A percentile compares a stretch with the other conserved stretches of the same genome.
phyloP scores from a whole-genome alignment of 2,888 invertebrate genomes.

The Drosophila falleni region DNA sequence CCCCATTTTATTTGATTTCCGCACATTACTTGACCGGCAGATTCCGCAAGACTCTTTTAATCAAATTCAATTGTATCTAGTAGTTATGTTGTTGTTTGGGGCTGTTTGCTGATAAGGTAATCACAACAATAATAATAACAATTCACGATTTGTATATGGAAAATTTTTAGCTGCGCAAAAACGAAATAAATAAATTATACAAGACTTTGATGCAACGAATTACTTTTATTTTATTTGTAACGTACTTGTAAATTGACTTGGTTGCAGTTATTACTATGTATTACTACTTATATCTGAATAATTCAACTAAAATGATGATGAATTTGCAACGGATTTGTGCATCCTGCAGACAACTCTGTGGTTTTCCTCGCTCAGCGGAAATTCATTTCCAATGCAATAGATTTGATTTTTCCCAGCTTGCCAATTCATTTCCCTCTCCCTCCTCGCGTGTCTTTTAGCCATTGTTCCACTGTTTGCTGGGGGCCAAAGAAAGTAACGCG shows the following conservation, averaged over 20 bases:
- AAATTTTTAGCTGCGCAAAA: conserved; percentile 64
- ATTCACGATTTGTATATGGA: conserved; percentile 57
- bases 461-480: conserved; percentile 32
- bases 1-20: conserved; percentile 59
- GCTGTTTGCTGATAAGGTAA: conserved; percentile 65
- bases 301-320: conserved; percentile 4
- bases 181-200: conserved; percentile 19
- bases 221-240: conserved; percentile 11
- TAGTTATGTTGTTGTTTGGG: conserved; percentile 38
- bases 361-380: conserved; percentile 36
- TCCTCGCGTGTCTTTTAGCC: neutral
- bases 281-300: neutral
- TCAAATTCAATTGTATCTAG: conserved; percentile 77
- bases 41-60: conserved; percentile 48
- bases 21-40: conserved; percentile 27
- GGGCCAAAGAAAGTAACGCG: conserved; percentile 65
- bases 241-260: neutral
- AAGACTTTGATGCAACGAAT: conserved; percentile 7
- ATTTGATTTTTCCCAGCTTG: conserved; percentile 41
- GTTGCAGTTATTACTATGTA: conserved; percentile 7
- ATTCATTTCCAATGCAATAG: conserved; percentile 54
- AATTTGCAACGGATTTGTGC: conserved; percentile 20
- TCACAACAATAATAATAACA: conserved; percentile 28
- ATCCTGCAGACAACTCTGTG: conserved; percentile 41
- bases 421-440: neutral